Evolutionary conservation across 1,140 invertebrate species (phyloP).

Genomic region (Megalonaias nervosa): DNA sequence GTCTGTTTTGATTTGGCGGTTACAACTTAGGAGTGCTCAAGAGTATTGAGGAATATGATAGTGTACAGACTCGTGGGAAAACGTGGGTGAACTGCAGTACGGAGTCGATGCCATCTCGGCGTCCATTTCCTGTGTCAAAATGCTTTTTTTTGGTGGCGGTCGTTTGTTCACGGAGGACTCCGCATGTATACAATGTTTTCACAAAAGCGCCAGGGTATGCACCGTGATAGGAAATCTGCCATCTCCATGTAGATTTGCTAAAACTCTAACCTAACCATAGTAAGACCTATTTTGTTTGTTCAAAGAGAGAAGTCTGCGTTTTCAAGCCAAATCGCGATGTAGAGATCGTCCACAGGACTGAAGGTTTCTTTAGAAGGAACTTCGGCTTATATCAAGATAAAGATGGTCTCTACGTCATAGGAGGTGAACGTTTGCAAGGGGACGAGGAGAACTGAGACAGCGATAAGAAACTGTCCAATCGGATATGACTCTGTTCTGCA

Average conservation of each 20-base stretch:
- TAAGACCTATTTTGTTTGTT: no score
- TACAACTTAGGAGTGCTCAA: constrained; percentile 36
- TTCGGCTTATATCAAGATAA: constrained; percentile 13
- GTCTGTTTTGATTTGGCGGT: constrained; percentile 49
- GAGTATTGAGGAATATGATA: constrained; percentile 47
- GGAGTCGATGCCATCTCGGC: constrained; percentile 44
- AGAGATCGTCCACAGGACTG: constrained; percentile 8
- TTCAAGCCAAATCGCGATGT: no score
- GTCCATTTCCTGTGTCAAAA: constrained; percentile 38
- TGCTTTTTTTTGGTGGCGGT: no score
- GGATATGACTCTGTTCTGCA: background rate
- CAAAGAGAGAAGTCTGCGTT: no score
- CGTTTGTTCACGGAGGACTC: constrained; percentile 40
- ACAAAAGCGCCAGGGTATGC: constrained; percentile 36
- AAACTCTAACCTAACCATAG: no score
- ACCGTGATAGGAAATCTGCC: no score
- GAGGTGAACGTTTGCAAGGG: background rate
- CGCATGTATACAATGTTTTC: constrained; percentile 48
- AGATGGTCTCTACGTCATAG: constrained; percentile 1
- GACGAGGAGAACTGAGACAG: no score
- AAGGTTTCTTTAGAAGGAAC: constrained; percentile 14
- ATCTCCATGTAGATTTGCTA: no score
- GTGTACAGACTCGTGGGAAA: no score
- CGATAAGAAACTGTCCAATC: background rate
- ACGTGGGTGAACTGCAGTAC: no score